Evolutionary conservation across 1,140 invertebrate genomes (phyloP).

Genomic region (Rhagoletis pomonella): DNA sequence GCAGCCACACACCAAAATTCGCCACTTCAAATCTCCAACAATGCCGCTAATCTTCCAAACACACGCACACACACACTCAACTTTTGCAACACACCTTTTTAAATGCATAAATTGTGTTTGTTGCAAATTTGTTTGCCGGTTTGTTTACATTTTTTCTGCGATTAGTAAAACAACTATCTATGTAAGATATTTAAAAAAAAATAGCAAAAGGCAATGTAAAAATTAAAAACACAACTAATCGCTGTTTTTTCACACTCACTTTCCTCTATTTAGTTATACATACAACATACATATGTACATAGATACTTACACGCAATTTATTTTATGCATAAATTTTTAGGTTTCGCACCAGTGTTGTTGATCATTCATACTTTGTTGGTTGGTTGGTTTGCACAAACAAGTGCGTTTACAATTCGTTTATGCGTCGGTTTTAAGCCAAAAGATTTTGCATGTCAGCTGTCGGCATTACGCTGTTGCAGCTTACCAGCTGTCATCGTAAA

Average conservation of each 20-base stretch:
- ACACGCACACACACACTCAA: background rate
- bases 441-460: slow-evolving; percentile 36
- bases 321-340: too few relatives aligned
- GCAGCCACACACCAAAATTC: background rate
- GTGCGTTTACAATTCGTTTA: background rate
- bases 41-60: background rate
- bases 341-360: background rate
- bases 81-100: slow-evolving; percentile 29
- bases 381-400: background rate
- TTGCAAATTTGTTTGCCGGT: slow-evolving; percentile 43
- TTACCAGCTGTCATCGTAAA: slow-evolving; percentile 42
- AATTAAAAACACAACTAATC: slow-evolving; percentile 23
- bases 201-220: background rate
- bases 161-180: background rate
- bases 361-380: background rate
- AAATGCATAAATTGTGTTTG: slow-evolving; percentile 35
- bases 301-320: background rate
- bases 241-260: slow-evolving; percentile 39
- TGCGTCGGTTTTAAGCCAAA: background rate
- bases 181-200: background rate
- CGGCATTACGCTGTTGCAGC: background rate
- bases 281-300: background rate
- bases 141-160: slow-evolving; percentile 15
- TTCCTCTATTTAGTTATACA: slow-evolving; percentile 27
- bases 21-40: background rate